Base-by-base conservation (phyloP, 1,140 invertebrate genomes). In the Neuroterus valhalla region DNA sequence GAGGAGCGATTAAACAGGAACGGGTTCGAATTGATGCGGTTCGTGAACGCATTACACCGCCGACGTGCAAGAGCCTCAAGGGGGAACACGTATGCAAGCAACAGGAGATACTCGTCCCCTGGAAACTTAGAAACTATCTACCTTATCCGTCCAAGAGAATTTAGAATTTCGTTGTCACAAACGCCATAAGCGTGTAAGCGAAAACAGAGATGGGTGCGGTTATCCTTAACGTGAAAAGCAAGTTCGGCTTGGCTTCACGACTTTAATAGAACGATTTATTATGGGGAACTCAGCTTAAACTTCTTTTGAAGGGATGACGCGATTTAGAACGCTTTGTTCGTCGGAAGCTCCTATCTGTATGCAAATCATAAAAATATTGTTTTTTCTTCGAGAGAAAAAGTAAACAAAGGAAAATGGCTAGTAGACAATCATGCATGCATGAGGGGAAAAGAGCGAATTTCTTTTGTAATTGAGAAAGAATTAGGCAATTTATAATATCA, bases 161-260 rank as follows among this genome's bases (percentile, higher is more conserved):
- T 62, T 62, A 14, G 55, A 62, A 62, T 62, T 62, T 62, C n/a
- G 55, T 62, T 62, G 55, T 23, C 55, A 62, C 55, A 26, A 62
- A 26, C 31, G 55, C 55, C 55, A 62, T 62, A 62, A 62, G 55
- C 26, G 21, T 62, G 52, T 55, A 55, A 55, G 21, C 21, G 52
- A 55, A 21, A 10, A 23, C 23, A 14, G 55, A 31, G 52, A 62
- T 31, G 55, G 55, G n/a, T 38, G 55, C 55, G 55, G 55, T 38
- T 62, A 62, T 62, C n/a, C 55, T 31, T 62, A 23, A 62, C 23
- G 23, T 62, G 8, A n/a, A 62, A 21, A 62, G 21, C 14, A n/a
- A 62, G 12, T 62, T 62, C n/a, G 21, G 12, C n/a, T 38, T 62
- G 3, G 6, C 55, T 62, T 23, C 12, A 62, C 55, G 55, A 62